Conservation (phyloP, 1,140 invertebrate species). For the Periplaneta americana region DNA sequence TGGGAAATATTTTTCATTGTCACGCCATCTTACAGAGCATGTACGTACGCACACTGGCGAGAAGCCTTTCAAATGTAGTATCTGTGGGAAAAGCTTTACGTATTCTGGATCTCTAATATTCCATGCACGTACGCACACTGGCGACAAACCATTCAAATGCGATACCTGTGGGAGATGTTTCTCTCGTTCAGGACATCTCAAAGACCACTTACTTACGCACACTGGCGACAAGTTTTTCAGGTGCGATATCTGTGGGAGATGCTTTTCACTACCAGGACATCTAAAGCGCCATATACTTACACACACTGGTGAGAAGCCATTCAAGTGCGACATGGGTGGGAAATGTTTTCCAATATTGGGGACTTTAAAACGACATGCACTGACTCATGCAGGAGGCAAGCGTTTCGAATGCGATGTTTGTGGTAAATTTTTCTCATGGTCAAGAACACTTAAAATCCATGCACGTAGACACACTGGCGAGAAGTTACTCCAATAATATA, state of each 20-base stretch:
- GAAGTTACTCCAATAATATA: neutral
- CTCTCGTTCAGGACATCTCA: neutral
- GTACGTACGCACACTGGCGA: conserved; percentile 40
- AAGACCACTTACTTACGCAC: neutral
- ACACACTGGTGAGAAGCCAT: neutral
- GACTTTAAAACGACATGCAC: neutral
- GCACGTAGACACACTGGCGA: neutral
- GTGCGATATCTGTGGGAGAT: conserved; percentile 24
- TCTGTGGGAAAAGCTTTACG: neutral
- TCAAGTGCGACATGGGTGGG: neutral
- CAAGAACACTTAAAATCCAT: neutral
- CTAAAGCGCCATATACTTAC: conserved; percentile 8
- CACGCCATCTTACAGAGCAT: conserved; percentile 50
- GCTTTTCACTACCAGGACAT: conserved; percentile 23
- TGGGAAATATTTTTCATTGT: conserved; percentile 24
- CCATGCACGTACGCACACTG: neutral
- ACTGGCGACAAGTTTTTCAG: conserved; percentile 12
- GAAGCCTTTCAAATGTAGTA: conserved; percentile 29
- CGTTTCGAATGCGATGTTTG: conserved; percentile 9
- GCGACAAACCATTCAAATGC: neutral
- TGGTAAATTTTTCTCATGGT: neutral
- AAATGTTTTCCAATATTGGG: neutral
- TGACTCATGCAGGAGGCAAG: neutral
- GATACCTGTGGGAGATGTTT: neutral
- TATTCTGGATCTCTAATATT: neutral